Conservation (phyloP, 2,888 invertebrate species). For the Nowickia ferox region DNA sequence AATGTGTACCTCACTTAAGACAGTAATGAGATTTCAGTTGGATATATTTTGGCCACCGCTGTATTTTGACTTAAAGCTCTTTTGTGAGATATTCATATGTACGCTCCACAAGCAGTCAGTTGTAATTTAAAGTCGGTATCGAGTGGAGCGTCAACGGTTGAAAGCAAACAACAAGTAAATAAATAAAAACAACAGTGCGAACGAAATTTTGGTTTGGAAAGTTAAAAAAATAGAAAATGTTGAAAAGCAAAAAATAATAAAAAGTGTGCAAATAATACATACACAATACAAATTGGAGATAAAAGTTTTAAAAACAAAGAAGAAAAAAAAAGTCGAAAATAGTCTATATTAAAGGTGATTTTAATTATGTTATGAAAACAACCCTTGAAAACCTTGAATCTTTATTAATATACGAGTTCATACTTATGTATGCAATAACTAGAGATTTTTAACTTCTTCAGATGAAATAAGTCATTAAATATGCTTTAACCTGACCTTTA, state of each 20-base stretch:
- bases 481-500: constrained; percentile 28
- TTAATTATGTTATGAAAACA: constrained; percentile 2
- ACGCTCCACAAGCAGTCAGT: constrained; percentile 37
- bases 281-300: not conserved
- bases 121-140: constrained; percentile 47
- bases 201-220: constrained; percentile 52
- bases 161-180: not conserved
- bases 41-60: not conserved
- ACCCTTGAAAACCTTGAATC: constrained; percentile 33
- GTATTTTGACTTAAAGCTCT: constrained; percentile 26
- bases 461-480: constrained; percentile 17
- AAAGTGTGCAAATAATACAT: not conserved
- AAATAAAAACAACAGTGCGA: constrained; percentile 23
- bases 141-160: constrained; percentile 34
- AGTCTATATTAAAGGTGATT: not conserved
- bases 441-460: not conserved
- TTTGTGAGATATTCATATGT: not conserved
- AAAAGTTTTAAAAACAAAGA: not conserved
- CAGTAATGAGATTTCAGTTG: not conserved
- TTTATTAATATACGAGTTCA: not conserved
- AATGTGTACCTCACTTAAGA: no score
- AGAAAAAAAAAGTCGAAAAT: not conserved
- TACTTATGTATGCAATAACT: not conserved
- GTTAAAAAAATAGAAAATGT: constrained; percentile 35
- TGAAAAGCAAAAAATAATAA: constrained; percentile 15